Conservation (phyloP, 2,113 vertebrate species). For the Rattus rattus region DNA sequence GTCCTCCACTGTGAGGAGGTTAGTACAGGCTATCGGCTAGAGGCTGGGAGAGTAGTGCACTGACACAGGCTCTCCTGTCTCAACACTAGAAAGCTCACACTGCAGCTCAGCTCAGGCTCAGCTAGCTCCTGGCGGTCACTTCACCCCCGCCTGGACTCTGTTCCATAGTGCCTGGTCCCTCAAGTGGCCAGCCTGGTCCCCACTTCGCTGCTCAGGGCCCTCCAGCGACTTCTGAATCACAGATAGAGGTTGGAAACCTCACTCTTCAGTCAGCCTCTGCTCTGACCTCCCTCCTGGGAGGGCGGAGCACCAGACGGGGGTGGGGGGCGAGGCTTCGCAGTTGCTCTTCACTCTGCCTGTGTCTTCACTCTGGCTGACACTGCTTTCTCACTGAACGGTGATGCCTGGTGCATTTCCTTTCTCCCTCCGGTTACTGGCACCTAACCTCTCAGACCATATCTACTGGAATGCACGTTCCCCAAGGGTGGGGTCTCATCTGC, state of each 20-base stretch:
- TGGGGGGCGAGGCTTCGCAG: not conserved
- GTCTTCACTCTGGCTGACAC: not conserved
- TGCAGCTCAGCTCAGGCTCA: not conserved
- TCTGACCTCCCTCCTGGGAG: not conserved
- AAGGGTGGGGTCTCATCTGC: not conserved
- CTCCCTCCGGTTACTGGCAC: too few species aligned
- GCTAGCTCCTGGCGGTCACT: not conserved
- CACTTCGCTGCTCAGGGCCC: not conserved
- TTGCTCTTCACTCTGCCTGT: not conserved
- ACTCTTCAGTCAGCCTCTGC: not conserved
- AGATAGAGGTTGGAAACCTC: not conserved
- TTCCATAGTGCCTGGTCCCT: not conserved
- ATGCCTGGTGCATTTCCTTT: not conserved
- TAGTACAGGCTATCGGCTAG: not conserved
- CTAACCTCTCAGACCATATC: not conserved
- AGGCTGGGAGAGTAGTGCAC: not conserved
- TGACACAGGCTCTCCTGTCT: not conserved
- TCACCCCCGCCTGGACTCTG: not conserved
- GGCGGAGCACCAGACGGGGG: not conserved
- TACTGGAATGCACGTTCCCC: not conserved
- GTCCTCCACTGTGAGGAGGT: not conserved
- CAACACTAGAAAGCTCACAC: too few species aligned
- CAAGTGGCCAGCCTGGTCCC: not conserved
- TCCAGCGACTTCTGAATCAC: rapidly evolving
- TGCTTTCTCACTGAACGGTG: not conserved